These are phyloP conservation scores for Helicoverpa assulta DNA, from an alignment of 2,888 invertebrate species.

Conservation along the genomic window DNA sequence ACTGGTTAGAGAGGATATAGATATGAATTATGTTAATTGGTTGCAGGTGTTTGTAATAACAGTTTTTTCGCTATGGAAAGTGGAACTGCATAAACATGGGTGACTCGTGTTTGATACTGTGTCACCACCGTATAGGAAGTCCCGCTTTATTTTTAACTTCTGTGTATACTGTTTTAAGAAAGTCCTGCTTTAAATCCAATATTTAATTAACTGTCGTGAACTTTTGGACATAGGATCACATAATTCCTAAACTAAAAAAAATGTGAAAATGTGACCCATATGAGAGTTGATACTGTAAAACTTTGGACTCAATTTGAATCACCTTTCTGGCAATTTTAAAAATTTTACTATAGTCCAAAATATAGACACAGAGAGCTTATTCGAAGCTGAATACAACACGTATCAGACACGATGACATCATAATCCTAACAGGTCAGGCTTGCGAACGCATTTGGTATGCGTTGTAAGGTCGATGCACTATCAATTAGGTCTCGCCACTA, in stretches of 20 bases:
- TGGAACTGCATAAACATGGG: background rate
- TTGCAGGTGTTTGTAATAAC: slow-evolving; percentile 50
- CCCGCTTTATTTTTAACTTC: too few species aligned
- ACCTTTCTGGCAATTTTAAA: too few species aligned
- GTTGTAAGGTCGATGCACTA: slow-evolving; percentile 52
- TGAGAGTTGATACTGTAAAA: too few species aligned
- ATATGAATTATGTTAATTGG: slow-evolving; percentile 60
- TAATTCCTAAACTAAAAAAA: too few species aligned
- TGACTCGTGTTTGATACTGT: background rate
- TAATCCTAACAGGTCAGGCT: slow-evolving; percentile 32
- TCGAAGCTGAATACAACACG: background rate
- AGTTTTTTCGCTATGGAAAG: slow-evolving; percentile 23
- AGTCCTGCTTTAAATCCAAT: too few species aligned
- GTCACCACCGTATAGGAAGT: background rate
- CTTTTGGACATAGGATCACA: too few species aligned
- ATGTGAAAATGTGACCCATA: too few species aligned
- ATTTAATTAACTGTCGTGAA: too few species aligned
- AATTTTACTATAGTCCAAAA: too few species aligned
- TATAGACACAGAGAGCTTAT: too few species aligned
- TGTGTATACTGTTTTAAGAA: too few species aligned
- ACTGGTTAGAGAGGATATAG: slow-evolving; percentile 59
- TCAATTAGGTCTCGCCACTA: slow-evolving; percentile 48
- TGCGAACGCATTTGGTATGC: slow-evolving; percentile 27
- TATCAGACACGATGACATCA: slow-evolving; percentile 47
- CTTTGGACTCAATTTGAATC: too few species aligned